Evolutionary conservation across 2,888 invertebrate genomes (phyloP).

Genomic region (Synergus japonicus): DNA sequence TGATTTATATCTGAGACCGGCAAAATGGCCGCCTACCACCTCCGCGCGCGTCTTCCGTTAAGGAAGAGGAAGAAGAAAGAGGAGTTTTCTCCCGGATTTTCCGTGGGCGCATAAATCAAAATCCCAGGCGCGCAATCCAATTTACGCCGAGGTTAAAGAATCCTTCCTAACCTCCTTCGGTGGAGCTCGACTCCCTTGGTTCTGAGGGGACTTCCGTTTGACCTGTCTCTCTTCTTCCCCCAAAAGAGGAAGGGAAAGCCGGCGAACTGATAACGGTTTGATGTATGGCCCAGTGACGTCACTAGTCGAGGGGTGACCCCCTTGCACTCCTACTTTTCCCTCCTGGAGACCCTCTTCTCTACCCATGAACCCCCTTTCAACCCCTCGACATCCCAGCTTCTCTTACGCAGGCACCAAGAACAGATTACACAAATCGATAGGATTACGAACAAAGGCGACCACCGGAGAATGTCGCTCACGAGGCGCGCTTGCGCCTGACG

Average conservation of each 20-base stretch:
- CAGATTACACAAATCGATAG: conserved; percentile 76
- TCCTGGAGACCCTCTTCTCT: conserved; percentile 44
- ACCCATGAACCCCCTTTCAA: conserved; percentile 38
- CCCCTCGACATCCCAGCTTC: conserved; percentile 47
- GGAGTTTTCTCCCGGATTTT: conserved; percentile 49
- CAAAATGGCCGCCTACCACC: conserved; percentile 39
- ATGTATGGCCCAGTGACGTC: conserved; percentile 75
- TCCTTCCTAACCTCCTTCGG: conserved; percentile 59
- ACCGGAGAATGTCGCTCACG: conserved; percentile 57
- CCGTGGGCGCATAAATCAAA: conserved; percentile 65
- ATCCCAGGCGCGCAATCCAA: conserved; percentile 65
- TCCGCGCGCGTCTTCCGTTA: neutral
- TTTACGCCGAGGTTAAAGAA: conserved; percentile 66
- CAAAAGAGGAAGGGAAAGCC: conserved; percentile 59
- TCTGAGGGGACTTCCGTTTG: conserved; percentile 44
- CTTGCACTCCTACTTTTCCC: conserved; percentile 44
- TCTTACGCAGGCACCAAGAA: conserved; percentile 64
- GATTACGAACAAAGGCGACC: conserved; percentile 70
- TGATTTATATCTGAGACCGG: conserved; percentile 37
- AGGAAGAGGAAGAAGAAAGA: conserved; percentile 21
- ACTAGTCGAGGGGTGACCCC: conserved; percentile 66
- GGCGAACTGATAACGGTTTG: conserved; percentile 75
- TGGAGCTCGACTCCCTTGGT: conserved; percentile 48
- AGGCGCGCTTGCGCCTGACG: conserved; percentile 58
- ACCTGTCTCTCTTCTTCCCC: conserved; percentile 51